phyloP scores from a whole-genome alignment of 2,888 invertebrate species.

The Caenorhabditis sp. region DNA sequence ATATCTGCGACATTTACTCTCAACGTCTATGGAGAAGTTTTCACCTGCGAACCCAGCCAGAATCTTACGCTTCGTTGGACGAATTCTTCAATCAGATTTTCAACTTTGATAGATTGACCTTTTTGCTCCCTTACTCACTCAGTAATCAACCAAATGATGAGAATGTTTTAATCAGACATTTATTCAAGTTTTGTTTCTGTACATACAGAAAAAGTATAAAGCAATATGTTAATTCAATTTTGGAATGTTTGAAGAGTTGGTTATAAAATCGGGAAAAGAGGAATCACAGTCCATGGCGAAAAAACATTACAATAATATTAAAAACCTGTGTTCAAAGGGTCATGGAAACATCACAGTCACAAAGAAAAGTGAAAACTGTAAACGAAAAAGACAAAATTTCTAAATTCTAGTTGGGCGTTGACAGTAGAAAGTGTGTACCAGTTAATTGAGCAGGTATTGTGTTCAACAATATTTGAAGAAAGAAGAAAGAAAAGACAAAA shows the following conservation, averaged over 20 bases:
- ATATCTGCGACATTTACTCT: too few species aligned
- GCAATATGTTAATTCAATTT: background rate
- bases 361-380: background rate
- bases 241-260: background rate
- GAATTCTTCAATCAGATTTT: too few species aligned
- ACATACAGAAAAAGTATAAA: background rate
- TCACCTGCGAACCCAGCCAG: too few species aligned
- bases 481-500: constrained; percentile 21
- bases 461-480: constrained; percentile 26
- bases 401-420: background rate
- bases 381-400: background rate
- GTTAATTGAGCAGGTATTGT: constrained; percentile 26
- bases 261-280: background rate
- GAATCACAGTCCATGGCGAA: background rate
- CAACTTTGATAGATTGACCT: too few species aligned
- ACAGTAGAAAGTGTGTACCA: constrained; percentile 30
- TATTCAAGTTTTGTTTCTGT: background rate
- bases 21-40: too few species aligned
- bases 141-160: too few species aligned
- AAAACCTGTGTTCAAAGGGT: background rate
- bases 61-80: too few species aligned
- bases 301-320: background rate
- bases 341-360: background rate
- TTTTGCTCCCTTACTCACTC: too few species aligned
- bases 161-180: too few species aligned